phyloP scores from a whole-genome alignment of 2,113 vertebrate genomes.

The Asarcornis scutulata region DNA sequence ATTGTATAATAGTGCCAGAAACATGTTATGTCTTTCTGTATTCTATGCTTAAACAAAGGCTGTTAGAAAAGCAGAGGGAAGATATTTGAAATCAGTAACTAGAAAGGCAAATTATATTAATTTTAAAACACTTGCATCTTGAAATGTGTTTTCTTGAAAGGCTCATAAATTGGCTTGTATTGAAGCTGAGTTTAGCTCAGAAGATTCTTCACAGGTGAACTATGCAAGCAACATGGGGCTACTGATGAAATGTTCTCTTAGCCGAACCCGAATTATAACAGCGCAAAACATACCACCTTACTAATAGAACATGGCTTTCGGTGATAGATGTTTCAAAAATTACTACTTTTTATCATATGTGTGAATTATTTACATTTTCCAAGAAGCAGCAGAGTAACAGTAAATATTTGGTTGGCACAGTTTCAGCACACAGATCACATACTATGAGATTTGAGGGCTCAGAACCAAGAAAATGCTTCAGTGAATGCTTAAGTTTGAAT shows the following conservation, averaged over 20 bases:
- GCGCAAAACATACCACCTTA: neutral
- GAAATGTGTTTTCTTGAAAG: conserved; percentile 39
- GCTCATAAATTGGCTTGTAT: conserved; percentile 32
- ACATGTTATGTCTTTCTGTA: neutral
- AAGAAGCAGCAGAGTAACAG: neutral
- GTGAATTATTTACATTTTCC: neutral
- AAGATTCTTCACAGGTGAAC: conserved; percentile 50
- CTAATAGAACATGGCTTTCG: neutral
- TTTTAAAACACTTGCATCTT: conserved; percentile 3
- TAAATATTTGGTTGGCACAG: conserved; percentile 26
- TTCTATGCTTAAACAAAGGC: conserved; percentile 36
- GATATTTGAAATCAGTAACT: conserved; percentile 41
- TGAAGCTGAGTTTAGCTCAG: conserved; percentile 9
- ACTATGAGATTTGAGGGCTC: neutral
- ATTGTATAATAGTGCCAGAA: neutral
- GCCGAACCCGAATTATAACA: conserved; percentile 23
- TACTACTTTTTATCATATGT: neutral
- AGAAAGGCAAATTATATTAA: conserved; percentile 16
- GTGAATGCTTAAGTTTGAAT: conserved; percentile 11
- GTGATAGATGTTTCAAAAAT: neutral
- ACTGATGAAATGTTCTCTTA: neutral
- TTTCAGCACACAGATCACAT: conserved; percentile 24
- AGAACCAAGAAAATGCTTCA: neutral
- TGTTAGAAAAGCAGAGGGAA: conserved; percentile 9
- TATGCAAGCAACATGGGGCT: neutral